Conservation (phyloP, 2,888 invertebrate species). For the Erebia epiphron region DNA sequence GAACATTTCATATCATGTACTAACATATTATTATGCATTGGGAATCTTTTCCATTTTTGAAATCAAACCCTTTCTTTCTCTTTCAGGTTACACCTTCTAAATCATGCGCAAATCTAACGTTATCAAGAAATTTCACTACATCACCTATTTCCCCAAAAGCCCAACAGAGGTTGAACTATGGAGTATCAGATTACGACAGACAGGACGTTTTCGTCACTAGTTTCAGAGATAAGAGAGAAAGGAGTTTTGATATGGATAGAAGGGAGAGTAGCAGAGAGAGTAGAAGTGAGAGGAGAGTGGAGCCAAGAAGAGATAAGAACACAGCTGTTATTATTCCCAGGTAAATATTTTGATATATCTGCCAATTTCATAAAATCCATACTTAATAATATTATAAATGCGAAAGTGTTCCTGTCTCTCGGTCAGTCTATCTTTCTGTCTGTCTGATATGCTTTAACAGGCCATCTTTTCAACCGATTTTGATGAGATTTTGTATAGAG, state of each 20-base stretch:
- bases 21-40: no score
- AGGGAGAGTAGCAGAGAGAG: constrained; percentile 66
- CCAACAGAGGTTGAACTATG: constrained; percentile 83
- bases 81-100: constrained; percentile 68
- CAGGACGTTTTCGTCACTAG: constrained; percentile 75
- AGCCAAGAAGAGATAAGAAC: constrained; percentile 61
- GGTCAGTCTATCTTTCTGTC: not conserved
- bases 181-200: constrained; percentile 60
- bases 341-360: constrained; percentile 46
- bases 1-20: no score
- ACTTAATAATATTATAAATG: no score
- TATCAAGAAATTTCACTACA: constrained; percentile 54
- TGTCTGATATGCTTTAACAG: no score
- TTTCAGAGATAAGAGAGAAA: constrained; percentile 66
- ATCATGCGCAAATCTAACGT: constrained; percentile 73
- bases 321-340: constrained; percentile 80
- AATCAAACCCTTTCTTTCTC: not conserved
- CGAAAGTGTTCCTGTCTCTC: no score
- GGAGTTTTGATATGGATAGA: constrained; percentile 59
- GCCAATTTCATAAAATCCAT: not conserved
- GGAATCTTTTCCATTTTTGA: not conserved
- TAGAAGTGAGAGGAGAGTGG: constrained; percentile 57
- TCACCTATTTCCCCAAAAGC: constrained; percentile 79
- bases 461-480: no score
- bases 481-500: no score